A percentile compares a stretch with the other conserved stretches of the same genome.
These are phyloP conservation scores for Phocoena sinus DNA, from an alignment of 2,113 vertebrate species.

Conservation along the genomic window DNA sequence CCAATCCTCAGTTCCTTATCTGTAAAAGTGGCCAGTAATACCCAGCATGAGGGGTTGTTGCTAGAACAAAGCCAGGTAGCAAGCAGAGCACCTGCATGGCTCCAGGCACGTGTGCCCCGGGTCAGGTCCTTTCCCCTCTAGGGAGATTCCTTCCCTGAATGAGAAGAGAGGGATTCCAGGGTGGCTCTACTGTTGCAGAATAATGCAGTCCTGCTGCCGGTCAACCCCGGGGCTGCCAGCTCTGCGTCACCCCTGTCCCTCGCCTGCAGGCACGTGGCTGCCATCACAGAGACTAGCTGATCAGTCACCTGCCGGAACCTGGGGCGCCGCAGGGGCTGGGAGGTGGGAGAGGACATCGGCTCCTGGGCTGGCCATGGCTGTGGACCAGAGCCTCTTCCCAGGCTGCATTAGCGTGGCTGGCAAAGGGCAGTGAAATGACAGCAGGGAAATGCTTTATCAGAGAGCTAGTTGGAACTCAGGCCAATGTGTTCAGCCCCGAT, in stretches of 20 bases:
- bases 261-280: not conserved
- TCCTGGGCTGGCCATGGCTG: not conserved
- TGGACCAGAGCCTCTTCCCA: not conserved
- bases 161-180: not conserved
- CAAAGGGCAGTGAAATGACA: not conserved
- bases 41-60: not conserved
- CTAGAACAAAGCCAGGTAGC: not conserved
- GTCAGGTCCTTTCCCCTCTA: not conserved
- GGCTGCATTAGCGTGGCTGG: not conserved
- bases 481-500: not conserved
- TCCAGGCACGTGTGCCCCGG: rapidly evolving
- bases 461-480: not conserved
- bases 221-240: not conserved
- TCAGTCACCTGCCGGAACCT: not conserved
- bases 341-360: not conserved
- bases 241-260: not conserved
- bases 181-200: not conserved
- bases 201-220: not conserved
- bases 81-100: not conserved
- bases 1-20: not conserved
- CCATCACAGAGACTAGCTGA: not conserved
- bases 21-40: not conserved
- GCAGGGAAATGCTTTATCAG: not conserved
- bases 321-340: not conserved
- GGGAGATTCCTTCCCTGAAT: not conserved